These are phyloP conservation scores for Rhyacophila brunnea DNA, from an alignment of 1,140 invertebrate species.

Conservation along the genomic window DNA sequence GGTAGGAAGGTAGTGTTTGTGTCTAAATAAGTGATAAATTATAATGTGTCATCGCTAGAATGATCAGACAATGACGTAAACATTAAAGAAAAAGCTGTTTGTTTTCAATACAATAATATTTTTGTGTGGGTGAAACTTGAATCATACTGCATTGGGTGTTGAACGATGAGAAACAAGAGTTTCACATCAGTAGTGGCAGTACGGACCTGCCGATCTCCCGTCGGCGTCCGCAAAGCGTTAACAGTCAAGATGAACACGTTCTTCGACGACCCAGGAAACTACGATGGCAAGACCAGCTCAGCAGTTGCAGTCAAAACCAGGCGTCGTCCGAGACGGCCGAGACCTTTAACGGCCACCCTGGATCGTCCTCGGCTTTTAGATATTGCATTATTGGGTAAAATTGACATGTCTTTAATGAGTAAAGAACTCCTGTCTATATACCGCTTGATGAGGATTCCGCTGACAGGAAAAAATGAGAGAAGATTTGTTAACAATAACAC, in stretches of 20 bases:
- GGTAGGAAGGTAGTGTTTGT: too few species aligned
- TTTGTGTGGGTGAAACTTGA: too few species aligned
- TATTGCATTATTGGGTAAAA: slow-evolving; percentile 51
- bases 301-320: slow-evolving; percentile 35
- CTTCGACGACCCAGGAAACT: slow-evolving; percentile 33
- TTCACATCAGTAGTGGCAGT: slow-evolving; percentile 6
- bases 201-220: slow-evolving; percentile 9
- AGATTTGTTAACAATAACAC: not conserved
- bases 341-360: slow-evolving; percentile 60
- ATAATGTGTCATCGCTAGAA: too few species aligned
- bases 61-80: too few species aligned
- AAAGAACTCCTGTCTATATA: slow-evolving; percentile 51
- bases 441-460: slow-evolving; percentile 22
- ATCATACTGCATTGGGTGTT: too few species aligned
- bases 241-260: slow-evolving; percentile 34
- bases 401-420: slow-evolving; percentile 62
- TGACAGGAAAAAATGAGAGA: not conserved
- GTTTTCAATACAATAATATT: too few species aligned
- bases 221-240: slow-evolving; percentile 9
- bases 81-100: too few species aligned
- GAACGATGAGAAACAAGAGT: slow-evolving; percentile 14
- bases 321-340: slow-evolving; percentile 30
- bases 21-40: too few species aligned
- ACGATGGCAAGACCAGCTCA: not conserved
- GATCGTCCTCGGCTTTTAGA: slow-evolving; percentile 59